Base-by-base conservation (phyloP, 2,797 vertebrate species). In the Pipistrellus pygmaeus region DNA sequence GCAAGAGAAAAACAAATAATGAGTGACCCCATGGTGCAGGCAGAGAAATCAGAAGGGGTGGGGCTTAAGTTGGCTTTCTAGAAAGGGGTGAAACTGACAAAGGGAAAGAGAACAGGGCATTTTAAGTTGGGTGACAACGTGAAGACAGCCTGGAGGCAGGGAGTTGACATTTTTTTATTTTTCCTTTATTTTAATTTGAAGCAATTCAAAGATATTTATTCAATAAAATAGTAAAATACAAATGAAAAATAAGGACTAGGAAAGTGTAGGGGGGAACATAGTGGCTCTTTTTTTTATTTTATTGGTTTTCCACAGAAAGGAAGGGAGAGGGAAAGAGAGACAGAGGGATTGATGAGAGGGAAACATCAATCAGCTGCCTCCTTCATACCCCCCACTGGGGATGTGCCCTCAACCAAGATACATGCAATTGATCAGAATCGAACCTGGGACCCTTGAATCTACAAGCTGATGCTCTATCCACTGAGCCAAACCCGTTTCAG, bases 141-240 rank as follows among this genome's bases (percentile, higher is more conserved):
- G 8, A 71, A 78, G 51, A 38, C 3, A 27, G 9, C 25, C 10
- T 53, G 23, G 12, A 86, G 48, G 23, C 21, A 53, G 78, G 30
- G 14, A 38, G 14, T 81, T 77, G 44, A 89, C 66, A 12, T 60
- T 12, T 44, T 23, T 38, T 64, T 57, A 41, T 81, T 66, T 75
- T 60, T 17, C 17, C 14, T 86, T 87, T 13, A 30, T 89, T 91
- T 17, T 69, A 48, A 80, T 23, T 51, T 80, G 21, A 85, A 93
- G 66, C 38, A 88, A 72, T 12, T 76, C 88, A 38, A 44, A 93
- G 25, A 75, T 4, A 62, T 3, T 25, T 84, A 73, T 35, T 94
- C 41, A 90, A 73, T 81, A 86, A 94, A 91, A 90, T 9, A 76
- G 13, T 57, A 60, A 60, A 60, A 60, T 5, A 69, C 57, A 91